Base-by-base conservation (phyloP, 1,140 invertebrate species). In the Aphelinus certus region DNA sequence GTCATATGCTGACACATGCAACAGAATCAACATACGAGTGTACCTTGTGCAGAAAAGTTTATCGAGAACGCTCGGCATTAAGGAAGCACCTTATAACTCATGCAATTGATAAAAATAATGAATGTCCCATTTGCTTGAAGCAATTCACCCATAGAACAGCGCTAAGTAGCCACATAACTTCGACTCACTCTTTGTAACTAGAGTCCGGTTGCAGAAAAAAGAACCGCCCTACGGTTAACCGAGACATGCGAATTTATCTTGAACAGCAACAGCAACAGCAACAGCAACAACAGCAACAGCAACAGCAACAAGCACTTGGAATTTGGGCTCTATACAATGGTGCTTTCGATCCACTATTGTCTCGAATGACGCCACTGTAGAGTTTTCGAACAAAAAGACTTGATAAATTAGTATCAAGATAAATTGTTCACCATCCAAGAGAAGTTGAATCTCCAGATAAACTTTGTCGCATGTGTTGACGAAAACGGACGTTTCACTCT, bases 21-120 rank as follows among this genome's bases (percentile, higher is more conserved):
- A 91, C 88, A 4, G 93, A 94, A 81, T 84, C 91, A 75, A 92
- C 92, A 0, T 93, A 92, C 82, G 92, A 93, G 71, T 94, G 93
- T 86, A 91, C 90, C 26, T 79, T 79, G 57, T 86, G 84, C 79
- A 79, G 81, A 47, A 83, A 83, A 71, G 79, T 79, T 68, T 86
- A 85, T 69, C 79, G 79, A 4, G 83, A 84, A 42, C 83, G 79
- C 71, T 68, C 72, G 7, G 77, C 78, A 4, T 67, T 85, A 65
- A 81, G 81, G 53, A 86, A 85, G 73, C 84, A 86, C 78, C 76
- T 93, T 42, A 73, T 80, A 47, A 91, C 93, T 1, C 93, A 94
- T 77, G 92, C 92, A 26, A 91, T 92, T 10, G 84, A 87, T 45
- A 81, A 82, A 75, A 80, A 71, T 26, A 92, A 92, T 84, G 92